These are phyloP conservation scores for Nycteola revayana DNA, from an alignment of 2,888 invertebrate species.

Conservation along the genomic window DNA sequence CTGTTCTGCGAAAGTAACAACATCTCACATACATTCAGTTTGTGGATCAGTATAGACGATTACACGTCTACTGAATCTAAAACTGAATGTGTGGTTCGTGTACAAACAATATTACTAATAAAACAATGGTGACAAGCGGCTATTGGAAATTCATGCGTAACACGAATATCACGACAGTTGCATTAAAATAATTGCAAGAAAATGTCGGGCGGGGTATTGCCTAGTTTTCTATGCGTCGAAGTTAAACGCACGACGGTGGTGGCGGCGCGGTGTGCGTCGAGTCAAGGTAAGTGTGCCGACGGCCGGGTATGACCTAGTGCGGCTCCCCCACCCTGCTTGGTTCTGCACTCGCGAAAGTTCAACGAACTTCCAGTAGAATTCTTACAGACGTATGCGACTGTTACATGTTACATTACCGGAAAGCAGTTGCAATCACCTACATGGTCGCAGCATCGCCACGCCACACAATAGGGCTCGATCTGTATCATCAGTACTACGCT, in stretches of 20 bases:
- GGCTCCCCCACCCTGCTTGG: conserved; percentile 71
- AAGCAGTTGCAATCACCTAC: conserved; percentile 71
- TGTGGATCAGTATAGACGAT: no score
- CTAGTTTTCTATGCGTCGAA: conserved; percentile 68
- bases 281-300: conserved; percentile 82
- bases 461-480: conserved; percentile 15
- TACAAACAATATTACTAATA: no score
- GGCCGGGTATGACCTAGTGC: conserved; percentile 79
- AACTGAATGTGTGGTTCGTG: no score
- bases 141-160: conserved; percentile 16
- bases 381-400: conserved; percentile 76
- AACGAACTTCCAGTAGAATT: conserved; percentile 76
- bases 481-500: background rate
- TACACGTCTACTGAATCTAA: no score
- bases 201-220: conserved; percentile 50
- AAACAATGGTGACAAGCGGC: no score
- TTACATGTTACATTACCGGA: conserved; percentile 82
- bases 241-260: conserved; percentile 45
- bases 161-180: conserved; percentile 30
- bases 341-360: conserved; percentile 80
- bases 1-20: no score
- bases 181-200: conserved; percentile 43
- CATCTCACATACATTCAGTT: no score
- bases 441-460: conserved; percentile 34
- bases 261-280: conserved; percentile 55